Evolutionary conservation across 2,797 vertebrate species (phyloP).

Genomic region (Lacerta agilis): DNA sequence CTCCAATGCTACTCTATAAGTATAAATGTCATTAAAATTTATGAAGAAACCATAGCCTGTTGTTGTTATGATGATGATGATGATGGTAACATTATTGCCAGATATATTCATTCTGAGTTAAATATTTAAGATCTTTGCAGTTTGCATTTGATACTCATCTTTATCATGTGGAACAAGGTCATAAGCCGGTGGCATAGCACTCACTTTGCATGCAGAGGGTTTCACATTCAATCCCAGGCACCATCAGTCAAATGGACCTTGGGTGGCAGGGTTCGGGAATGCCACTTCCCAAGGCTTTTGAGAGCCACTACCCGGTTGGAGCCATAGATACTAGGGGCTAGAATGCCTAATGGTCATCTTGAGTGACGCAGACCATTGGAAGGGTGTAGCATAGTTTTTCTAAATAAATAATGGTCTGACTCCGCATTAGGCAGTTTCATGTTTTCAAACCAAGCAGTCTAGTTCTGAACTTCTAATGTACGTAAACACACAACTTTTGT

Average conservation of each 20-base stretch:
- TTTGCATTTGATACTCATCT: not conserved
- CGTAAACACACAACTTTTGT: not conserved
- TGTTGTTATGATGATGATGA: no score
- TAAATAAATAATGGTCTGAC: not conserved
- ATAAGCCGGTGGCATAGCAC: not conserved
- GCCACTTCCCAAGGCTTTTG: no score
- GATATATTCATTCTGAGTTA: not conserved
- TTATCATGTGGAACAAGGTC: not conserved
- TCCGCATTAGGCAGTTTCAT: not conserved
- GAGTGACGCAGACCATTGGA: not conserved
- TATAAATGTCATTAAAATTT: not conserved
- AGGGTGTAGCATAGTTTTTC: not conserved
- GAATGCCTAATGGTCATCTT: not conserved
- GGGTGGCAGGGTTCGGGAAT: not conserved
- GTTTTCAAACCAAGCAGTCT: not conserved
- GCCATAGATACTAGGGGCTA: not conserved
- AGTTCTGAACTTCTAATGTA: not conserved
- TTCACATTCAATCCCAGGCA: not conserved
- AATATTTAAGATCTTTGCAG: not conserved
- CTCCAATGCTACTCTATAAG: not conserved
- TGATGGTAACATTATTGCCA: no score
- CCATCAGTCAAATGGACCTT: not conserved
- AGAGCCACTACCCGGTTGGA: not conserved
- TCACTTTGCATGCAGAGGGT: not conserved
- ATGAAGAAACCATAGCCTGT: not conserved